These are phyloP conservation scores for Synanthedon andrenaeformis DNA, from an alignment of 2,888 invertebrate species.

Conservation along the genomic window DNA sequence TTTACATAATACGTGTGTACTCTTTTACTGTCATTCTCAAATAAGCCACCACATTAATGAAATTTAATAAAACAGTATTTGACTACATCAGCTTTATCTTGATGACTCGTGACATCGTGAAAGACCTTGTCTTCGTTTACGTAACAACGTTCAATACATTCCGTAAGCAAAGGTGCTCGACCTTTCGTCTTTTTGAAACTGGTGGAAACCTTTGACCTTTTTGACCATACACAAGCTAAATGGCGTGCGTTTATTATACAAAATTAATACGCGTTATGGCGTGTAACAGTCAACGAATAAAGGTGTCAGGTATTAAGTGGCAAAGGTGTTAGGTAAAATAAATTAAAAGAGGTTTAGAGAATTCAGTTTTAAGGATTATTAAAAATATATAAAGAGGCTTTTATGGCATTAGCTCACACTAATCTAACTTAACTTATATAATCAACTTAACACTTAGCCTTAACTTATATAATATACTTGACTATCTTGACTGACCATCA, in stretches of 20 bases:
- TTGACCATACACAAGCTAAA: slow-evolving; percentile 6
- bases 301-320: slow-evolving; percentile 2
- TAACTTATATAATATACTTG: no score
- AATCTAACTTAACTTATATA: no score
- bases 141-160: not conserved
- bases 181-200: slow-evolving; percentile 6
- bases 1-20: no score
- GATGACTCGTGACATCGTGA: not conserved
- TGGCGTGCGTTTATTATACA: slow-evolving; percentile 3
- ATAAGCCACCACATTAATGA: no score
- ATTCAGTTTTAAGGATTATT: no score
- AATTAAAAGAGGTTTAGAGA: no score
- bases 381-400: no score
- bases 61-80: no score
- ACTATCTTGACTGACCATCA: no score
- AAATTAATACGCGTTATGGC: slow-evolving; percentile 6
- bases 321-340: slow-evolving; percentile 1
- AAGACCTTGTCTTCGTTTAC: not conserved
- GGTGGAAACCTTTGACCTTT: slow-evolving; percentile 6
- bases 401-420: no score
- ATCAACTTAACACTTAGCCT: no score
- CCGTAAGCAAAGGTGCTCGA: slow-evolving; percentile 5
- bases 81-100: not conserved
- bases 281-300: slow-evolving; percentile 8
- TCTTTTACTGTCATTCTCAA: no score